phyloP scores from a whole-genome alignment of 2,113 vertebrate genomes.

The Epinephelus fuscoguttatus region DNA sequence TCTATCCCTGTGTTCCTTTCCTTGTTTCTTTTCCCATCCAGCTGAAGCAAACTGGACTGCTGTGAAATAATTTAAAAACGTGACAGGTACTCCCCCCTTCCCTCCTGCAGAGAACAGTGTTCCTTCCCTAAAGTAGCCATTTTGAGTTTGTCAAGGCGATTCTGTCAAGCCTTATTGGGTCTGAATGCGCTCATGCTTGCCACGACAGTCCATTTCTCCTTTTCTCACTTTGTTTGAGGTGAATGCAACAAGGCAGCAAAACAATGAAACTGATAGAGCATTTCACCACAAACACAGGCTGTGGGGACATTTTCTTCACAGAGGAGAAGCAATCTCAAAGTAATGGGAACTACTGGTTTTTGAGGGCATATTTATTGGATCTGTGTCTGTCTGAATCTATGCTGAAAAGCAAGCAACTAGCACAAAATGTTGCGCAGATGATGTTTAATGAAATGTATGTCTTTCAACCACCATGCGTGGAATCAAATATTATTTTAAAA shows the following conservation, averaged over 20 bases:
- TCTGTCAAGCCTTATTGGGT: slow-evolving; percentile 59
- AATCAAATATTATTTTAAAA: slow-evolving; percentile 12
- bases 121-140: slow-evolving; percentile 44
- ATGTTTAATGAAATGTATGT: slow-evolving; percentile 8
- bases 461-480: not conserved
- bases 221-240: slow-evolving; percentile 61
- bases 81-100: not conserved
- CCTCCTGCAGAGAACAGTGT: slow-evolving; percentile 5
- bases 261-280: slow-evolving; percentile 69
- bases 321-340: slow-evolving; percentile 34
- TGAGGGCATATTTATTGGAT: slow-evolving; percentile 52
- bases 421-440: not conserved
- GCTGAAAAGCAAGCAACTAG: slow-evolving; percentile 13
- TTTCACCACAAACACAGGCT: slow-evolving; percentile 56
- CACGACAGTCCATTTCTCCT: slow-evolving; percentile 51
- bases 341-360: slow-evolving; percentile 43
- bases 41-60: slow-evolving; percentile 11
- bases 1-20: not conserved
- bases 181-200: slow-evolving; percentile 24
- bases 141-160: slow-evolving; percentile 54
- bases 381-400: slow-evolving; percentile 25
- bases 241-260: slow-evolving; percentile 72
- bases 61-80: slow-evolving; percentile 60
- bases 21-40: slow-evolving; percentile 8
- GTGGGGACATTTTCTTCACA: slow-evolving; percentile 46